Base-by-base conservation (phyloP, 2,113 vertebrate genomes). In the Aptenodytes forsteri region DNA sequence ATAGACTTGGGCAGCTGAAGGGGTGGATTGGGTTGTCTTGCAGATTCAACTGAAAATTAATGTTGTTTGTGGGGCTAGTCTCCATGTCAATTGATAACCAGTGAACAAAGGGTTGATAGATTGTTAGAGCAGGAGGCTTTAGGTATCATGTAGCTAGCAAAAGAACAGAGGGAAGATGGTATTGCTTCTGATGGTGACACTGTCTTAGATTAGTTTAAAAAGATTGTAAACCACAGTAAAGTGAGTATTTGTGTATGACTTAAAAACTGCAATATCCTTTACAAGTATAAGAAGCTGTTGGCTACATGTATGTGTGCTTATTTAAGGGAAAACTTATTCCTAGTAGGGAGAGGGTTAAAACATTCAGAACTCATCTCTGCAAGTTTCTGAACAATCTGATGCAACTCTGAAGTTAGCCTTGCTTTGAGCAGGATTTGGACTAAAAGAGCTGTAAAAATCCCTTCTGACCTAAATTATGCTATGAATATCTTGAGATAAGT, bases 41-140 rank as follows among this genome's bases (percentile, higher is more conserved):
- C 19, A 47, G 10, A 40, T 75, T 40, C 4, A 21, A 19, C 23
- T 58, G 14, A 56, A 56, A 73, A 32, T 13, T 2, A 32, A 1
- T 4, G 1, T 18, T 34, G 26, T 23, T 34, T 52, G 8, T 6
- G 20, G 25, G 2, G 6, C 25, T 78, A 7, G 32, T 38, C 19
- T 65, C 25, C 4, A 1, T 9, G 16, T 17, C 2, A 0, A 1
- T 40, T 58, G 15, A 21, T 44, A 65, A n/a, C 10, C 19, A 32
- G 19, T 30, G 62, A 87, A 34, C 6, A 62, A 47, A 49, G 3
- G 5, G 8, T 2, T 40, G 5, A 17, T 40, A 6, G 13, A 9
- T 22, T 30, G 8, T 52, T 61, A 6, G 3, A 49, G 34, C 18
- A 50, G 50, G 34, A 54, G 22, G 9, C 32, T 30, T 32, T 46